These are phyloP conservation scores for Peribatodes rhomboidaria DNA, from an alignment of 2,888 invertebrate species.

Conservation along the genomic window DNA sequence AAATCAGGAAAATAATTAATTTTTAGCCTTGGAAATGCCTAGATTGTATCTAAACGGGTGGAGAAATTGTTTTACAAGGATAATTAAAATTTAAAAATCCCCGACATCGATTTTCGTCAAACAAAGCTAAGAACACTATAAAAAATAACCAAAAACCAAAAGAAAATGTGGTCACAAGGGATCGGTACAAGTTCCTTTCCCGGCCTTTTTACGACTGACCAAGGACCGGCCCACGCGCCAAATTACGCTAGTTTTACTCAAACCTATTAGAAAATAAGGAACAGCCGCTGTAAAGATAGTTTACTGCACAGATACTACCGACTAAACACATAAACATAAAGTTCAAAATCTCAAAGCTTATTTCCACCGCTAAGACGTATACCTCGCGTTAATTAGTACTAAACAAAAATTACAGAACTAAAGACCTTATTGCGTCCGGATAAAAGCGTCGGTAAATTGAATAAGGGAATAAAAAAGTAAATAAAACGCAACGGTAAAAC, in stretches of 20 bases:
- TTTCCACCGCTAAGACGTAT: constrained; percentile 32
- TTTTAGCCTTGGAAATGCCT: too few relatives aligned
- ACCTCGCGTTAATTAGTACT: constrained; percentile 49
- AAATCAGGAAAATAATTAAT: too few relatives aligned
- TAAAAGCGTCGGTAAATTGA: constrained; percentile 51
- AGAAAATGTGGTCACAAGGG: neutral
- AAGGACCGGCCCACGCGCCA: constrained; percentile 10
- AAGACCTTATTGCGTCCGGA: constrained; percentile 47
- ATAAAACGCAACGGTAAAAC: constrained; percentile 54
- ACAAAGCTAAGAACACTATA: too few relatives aligned
- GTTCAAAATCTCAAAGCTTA: constrained; percentile 38
- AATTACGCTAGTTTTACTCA: constrained; percentile 29
- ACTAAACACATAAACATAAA: constrained; percentile 33
- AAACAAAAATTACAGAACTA: constrained; percentile 49
- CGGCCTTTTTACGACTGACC: constrained; percentile 28
- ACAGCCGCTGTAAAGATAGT: constrained; percentile 33
- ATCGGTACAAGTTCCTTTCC: constrained; percentile 19
- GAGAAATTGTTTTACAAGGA: too few relatives aligned
- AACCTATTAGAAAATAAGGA: constrained; percentile 19
- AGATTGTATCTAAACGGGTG: too few relatives aligned
- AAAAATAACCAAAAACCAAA: constrained; percentile 3
- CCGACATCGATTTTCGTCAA: too few relatives aligned
- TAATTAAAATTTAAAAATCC: too few relatives aligned
- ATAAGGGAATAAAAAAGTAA: constrained; percentile 54
- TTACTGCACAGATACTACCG: constrained; percentile 8